These are phyloP conservation scores for Halesus radiatus DNA, from an alignment of 1,140 invertebrate species.

Conservation along the genomic window DNA sequence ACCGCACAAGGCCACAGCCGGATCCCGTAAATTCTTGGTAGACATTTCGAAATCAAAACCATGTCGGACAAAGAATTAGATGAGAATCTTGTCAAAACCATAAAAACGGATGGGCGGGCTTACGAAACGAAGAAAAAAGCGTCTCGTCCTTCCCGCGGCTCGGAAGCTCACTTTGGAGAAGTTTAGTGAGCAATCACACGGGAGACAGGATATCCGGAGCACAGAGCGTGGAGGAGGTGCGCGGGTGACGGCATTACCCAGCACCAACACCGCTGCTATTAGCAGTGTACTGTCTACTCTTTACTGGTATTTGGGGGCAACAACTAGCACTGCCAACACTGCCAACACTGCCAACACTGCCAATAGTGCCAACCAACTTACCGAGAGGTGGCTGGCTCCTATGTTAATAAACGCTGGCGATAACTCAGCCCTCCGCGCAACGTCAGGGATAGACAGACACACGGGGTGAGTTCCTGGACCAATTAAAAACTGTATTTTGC, in stretches of 20 bases:
- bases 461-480: not conserved
- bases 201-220: conserved; percentile 23
- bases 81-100: too few relatives aligned
- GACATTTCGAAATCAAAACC: too few relatives aligned
- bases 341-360: too few relatives aligned
- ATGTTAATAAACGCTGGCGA: not conserved
- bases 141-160: not conserved
- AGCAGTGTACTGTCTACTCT: too few relatives aligned
- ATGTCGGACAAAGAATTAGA: too few relatives aligned
- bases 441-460: not conserved
- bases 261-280: too few relatives aligned
- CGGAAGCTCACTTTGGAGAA: not conserved
- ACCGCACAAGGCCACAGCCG: too few relatives aligned
- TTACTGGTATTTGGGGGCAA: conserved; percentile 53
- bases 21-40: too few relatives aligned
- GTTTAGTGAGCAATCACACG: conserved; percentile 10
- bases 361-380: too few relatives aligned
- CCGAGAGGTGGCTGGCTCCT: not conserved
- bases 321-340: conserved; percentile 57
- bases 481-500: too few relatives aligned
- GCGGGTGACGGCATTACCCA: not conserved
- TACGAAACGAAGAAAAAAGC: not conserved
- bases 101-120: not conserved
- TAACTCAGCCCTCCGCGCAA: not conserved
- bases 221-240: not conserved